Conservation (phyloP, 1,140 invertebrate species). For the Hylaeus anthracinus region DNA sequence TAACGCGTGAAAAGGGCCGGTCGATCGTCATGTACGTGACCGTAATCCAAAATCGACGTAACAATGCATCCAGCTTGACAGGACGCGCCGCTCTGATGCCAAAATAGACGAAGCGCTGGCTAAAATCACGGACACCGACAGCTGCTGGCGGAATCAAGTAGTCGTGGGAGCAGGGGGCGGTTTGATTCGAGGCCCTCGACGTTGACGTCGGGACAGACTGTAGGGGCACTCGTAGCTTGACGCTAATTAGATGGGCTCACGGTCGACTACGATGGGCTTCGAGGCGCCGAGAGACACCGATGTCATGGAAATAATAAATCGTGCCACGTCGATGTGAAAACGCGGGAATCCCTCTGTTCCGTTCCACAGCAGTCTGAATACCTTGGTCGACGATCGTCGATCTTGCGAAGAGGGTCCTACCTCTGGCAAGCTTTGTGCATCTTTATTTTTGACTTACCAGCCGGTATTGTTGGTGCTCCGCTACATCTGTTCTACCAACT, state of each 20-base stretch:
- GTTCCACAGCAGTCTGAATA: too few species aligned
- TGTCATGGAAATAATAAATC: constrained; percentile 55
- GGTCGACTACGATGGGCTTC: constrained; percentile 48
- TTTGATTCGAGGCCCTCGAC: constrained; percentile 49
- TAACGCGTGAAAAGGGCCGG: not conserved
- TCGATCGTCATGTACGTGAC: not conserved
- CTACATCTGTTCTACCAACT: too few species aligned
- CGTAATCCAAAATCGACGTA: not conserved
- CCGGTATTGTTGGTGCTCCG: too few species aligned
- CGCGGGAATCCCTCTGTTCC: not conserved
- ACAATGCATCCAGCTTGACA: constrained; percentile 13
- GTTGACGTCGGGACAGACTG: constrained; percentile 43
- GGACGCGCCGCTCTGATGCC: not conserved
- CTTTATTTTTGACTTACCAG: too few species aligned
- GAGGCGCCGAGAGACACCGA: constrained; percentile 42
- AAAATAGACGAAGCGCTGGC: constrained; percentile 10
- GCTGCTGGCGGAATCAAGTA: constrained; percentile 24
- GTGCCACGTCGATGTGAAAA: not conserved
- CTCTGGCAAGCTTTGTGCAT: too few species aligned
- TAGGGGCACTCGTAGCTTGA: constrained; percentile 49
- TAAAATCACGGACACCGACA: constrained; percentile 22
- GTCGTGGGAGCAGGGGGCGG: constrained; percentile 17
- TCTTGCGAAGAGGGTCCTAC: too few species aligned
- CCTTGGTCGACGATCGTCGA: too few species aligned
- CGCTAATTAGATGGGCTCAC: constrained; percentile 60